Conservation (phyloP, 2,888 invertebrate genomes). For the Troides oblongomaculatus region DNA sequence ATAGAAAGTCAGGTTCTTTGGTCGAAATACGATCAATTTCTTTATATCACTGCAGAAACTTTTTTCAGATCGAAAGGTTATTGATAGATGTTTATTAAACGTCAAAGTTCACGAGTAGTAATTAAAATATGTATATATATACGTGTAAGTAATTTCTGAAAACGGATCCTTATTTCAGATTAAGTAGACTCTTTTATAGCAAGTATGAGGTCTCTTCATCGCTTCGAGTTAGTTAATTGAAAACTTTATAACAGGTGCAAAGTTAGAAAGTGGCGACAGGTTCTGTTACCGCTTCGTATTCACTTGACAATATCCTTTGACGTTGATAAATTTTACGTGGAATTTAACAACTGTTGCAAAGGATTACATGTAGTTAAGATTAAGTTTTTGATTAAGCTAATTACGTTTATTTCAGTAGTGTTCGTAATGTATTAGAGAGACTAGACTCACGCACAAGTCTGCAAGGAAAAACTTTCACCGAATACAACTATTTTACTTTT, state of each 20-base stretch:
- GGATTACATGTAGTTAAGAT: not conserved
- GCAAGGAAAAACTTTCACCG: too few species aligned
- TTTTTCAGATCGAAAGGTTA: too few species aligned
- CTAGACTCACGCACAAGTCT: too few species aligned
- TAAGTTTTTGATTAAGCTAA: not conserved
- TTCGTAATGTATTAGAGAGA: too few species aligned
- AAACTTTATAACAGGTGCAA: slow-evolving; percentile 4
- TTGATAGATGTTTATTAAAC: too few species aligned
- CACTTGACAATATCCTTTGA: not conserved
- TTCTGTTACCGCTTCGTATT: not conserved
- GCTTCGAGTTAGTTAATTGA: not conserved
- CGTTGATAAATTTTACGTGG: not conserved
- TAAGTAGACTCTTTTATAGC: not conserved
- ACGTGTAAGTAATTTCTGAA: too few species aligned
- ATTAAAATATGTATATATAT: too few species aligned
- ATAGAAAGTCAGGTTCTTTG: not conserved
- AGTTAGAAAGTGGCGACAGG: not conserved
- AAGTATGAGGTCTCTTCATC: not conserved
- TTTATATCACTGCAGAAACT: too few species aligned
- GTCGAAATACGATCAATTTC: too few species aligned
- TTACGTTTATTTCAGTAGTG: too few species aligned
- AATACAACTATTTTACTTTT: too few species aligned
- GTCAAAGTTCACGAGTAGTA: too few species aligned
- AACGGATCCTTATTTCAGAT: not conserved
- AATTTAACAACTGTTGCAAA: not conserved